phyloP scores from a whole-genome alignment of 2,888 invertebrate species.

The Netelia inedita region DNA sequence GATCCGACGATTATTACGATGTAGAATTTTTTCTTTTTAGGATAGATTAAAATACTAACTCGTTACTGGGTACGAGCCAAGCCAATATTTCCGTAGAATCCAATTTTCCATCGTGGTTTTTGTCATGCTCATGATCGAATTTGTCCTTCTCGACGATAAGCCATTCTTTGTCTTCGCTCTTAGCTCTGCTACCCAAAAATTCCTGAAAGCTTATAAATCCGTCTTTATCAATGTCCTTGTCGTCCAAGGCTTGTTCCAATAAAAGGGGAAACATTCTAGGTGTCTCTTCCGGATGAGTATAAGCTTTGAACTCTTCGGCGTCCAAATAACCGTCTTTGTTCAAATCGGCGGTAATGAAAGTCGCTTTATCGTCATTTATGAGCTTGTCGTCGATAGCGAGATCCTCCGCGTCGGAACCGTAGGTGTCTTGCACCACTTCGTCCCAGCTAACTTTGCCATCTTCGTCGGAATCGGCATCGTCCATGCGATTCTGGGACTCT shows the following conservation, averaged over 20 bases:
- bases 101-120: conserved; percentile 93
- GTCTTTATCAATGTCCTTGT: conserved; percentile 95
- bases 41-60: conserved; percentile 87
- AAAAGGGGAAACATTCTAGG: conserved; percentile 93
- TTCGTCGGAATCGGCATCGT: conserved; percentile 93
- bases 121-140: conserved; percentile 95
- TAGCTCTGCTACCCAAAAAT: conserved; percentile 91
- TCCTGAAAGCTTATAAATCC: conserved; percentile 94
- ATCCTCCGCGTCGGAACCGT: conserved; percentile 90
- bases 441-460: conserved; percentile 95
- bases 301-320: conserved; percentile 93
- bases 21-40: neutral
- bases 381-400: conserved; percentile 86
- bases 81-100: conserved; percentile 92
- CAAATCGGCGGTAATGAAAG: conserved; percentile 94
- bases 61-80: conserved; percentile 97
- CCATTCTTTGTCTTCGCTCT: conserved; percentile 90
- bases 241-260: conserved; percentile 92
- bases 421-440: conserved; percentile 96
- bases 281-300: conserved; percentile 97
- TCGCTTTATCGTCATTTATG: conserved; percentile 92
- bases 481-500: conserved; percentile 94
- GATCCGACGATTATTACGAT: conserved; percentile 3
- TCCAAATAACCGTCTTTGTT: conserved; percentile 93
- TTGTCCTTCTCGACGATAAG: conserved; percentile 91